Base-by-base conservation (phyloP, 1,140 invertebrate species). In the Tetragnatha versicolor region DNA sequence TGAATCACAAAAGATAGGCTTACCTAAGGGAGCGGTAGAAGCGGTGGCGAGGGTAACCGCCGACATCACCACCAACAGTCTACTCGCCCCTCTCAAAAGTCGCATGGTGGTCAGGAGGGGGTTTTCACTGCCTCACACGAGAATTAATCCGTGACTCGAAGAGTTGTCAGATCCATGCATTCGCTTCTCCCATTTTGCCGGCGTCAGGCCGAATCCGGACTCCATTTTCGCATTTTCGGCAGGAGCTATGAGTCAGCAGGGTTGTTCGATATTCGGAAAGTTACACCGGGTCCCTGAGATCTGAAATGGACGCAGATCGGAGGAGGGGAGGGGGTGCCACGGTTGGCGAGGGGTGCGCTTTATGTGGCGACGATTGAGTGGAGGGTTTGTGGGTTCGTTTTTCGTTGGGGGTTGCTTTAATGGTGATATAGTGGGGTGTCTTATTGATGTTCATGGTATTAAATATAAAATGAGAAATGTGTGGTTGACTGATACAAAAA, bases 211-310 rank as follows among this genome's bases (percentile, higher is more conserved):
- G 35, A 20, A 35, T 37, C 29, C 39, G 68, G 58, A 37, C 31
- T 70, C 51, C 47, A 70, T 70, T 35, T 58, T 55, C 17, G 25
- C 17, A 22, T 51, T 14, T 68, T 51, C 22, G 53, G 39, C 3
- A 22, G 53, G 29, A 60, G 25, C 58, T 63, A 63, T 61, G 72
- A 75, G 72, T 75, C 72, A 75, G 17, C 58, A 63, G 58, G 58
- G 72, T 63, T 63, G 55, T 75, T 58, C 72, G 45, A 63, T 61
- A 61, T 75, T 63, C 35, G 45, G 69, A 22, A 53, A 63, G 27
- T 33, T n/a, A 45, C 33, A 25, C 58, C 58, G 0, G 3, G 39
- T 49, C 72, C 72, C 72, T 37, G 37, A 1, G 27, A 22, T 27
- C 12, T 3, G 39, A 75, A 63, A 63, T 75, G 72, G 55, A 75